These are phyloP conservation scores for Plectropomus leopardus DNA, from an alignment of 2,113 vertebrate species.

Conservation along the genomic window DNA sequence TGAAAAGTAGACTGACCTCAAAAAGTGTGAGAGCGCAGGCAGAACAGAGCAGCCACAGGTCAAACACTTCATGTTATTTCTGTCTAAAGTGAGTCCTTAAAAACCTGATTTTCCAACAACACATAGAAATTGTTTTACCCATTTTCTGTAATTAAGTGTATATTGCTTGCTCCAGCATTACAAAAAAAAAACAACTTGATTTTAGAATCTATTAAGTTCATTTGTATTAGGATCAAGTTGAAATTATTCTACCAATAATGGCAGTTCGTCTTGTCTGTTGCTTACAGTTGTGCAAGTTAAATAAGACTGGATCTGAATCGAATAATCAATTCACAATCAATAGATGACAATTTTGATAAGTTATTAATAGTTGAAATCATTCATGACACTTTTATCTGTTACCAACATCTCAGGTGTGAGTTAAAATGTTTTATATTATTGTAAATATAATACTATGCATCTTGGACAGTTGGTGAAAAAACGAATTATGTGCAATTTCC, in stretches of 20 bases:
- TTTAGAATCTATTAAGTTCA: background rate
- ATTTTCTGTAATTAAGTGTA: background rate
- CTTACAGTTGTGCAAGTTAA: background rate
- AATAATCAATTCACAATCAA: background rate
- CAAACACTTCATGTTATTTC: background rate
- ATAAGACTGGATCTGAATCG: background rate
- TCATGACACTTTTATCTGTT: background rate
- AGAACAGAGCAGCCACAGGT: background rate
- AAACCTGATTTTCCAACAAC: background rate
- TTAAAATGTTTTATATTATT: no score
- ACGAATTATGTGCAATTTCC: no score
- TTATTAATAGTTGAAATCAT: background rate
- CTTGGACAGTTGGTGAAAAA: no score
- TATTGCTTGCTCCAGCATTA: background rate
- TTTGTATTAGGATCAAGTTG: background rate
- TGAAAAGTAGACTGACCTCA: conserved; percentile 4
- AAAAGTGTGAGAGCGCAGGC: background rate
- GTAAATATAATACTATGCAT: no score
- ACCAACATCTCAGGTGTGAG: background rate
- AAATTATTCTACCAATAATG: background rate
- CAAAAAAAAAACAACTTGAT: background rate
- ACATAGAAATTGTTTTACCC: background rate
- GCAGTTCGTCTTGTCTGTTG: no score
- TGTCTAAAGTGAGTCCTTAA: background rate
- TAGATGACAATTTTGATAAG: background rate